Evolutionary conservation across 2,113 vertebrate species (phyloP).

Genomic region (Pedionomus torquatus): DNA sequence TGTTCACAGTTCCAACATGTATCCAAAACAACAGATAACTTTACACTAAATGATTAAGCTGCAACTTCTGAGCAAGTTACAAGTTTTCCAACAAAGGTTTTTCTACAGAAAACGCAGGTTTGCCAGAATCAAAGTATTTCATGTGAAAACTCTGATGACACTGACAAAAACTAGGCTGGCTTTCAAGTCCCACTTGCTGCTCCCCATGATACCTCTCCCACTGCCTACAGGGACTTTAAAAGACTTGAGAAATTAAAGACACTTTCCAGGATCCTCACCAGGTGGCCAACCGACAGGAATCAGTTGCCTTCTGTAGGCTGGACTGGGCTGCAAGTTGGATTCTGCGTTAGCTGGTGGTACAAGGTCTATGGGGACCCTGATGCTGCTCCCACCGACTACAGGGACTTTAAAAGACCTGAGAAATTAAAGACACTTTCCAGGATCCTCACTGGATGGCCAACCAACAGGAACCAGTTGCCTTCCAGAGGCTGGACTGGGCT

Average conservation of each 20-base stretch:
- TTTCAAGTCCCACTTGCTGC: neutral
- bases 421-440: neutral
- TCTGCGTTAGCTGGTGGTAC: neutral
- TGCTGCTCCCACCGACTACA: neutral
- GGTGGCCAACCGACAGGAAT: neutral
- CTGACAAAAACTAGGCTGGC: neutral
- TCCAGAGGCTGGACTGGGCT: neutral
- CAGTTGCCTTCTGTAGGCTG: neutral
- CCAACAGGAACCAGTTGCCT: neutral
- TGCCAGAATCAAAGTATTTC: neutral
- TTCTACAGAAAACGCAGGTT: neutral
- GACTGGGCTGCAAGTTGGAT: neutral
- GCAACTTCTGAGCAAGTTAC: neutral
- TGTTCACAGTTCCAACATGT: neutral
- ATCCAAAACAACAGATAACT: neutral
- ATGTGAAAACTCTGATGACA: neutral
- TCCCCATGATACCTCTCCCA: fast-evolving
- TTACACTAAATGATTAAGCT: neutral
- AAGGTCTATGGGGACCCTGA: neutral
- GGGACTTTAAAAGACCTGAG: neutral
- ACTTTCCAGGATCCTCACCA: neutral
- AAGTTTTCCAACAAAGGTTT: neutral
- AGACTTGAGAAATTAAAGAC: neutral
- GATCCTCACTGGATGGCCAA: neutral
- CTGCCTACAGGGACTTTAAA: neutral